Base-by-base conservation (phyloP, 2,888 invertebrate genomes). In the Conops quadrifasciatus region DNA sequence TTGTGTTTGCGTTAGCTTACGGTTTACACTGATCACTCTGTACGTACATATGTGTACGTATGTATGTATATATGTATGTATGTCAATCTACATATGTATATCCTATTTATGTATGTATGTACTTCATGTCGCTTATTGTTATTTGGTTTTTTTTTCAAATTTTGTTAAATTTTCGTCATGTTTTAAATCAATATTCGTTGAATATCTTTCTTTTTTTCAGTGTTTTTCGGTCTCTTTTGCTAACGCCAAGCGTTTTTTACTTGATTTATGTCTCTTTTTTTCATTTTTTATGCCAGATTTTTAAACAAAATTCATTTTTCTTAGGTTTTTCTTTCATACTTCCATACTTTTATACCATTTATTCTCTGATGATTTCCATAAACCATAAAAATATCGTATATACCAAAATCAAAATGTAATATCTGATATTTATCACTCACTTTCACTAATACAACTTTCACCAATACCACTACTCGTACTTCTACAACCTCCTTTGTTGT, bases 391-490 rank as follows among this genome's bases (percentile, higher is more conserved):
- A 47, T 24, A n/a, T n/a, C n/a, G n/a, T n/a, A 56, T 36, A 59
- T 58, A 24, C 63, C 43, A 28, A n/a, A 30, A 68, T 68, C 51
- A 67, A 21, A 45, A 70, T 65, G 65, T 65, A 70, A 72, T 74
- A 67, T 77, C 74, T 80, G 73, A 77, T 78, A 77, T 77, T 78
- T 77, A 77, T 77, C 77, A 76, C 76, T 79, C 77, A 80, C 77
- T 75, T 79, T 77, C 76, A 74, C 74, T 75, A 80, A 77, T 75
- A 75, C 74, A 75, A 77, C 9, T 9, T 36, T 36, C 36, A 36
- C 9, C 36, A 36, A 4, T 36, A 7, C 36, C 9, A 9, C 36
- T 36, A 36, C 36, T 36, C 4, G 5, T 7, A 36, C 36, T 36
- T 36, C 78, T 74, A 75, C 75, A 53, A 73, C 68, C 64, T 53